A percentile compares a stretch with the other conserved stretches of the same genome.
Conservation (phyloP, 2,113 vertebrate species). For the Carassius auratus region DNA sequence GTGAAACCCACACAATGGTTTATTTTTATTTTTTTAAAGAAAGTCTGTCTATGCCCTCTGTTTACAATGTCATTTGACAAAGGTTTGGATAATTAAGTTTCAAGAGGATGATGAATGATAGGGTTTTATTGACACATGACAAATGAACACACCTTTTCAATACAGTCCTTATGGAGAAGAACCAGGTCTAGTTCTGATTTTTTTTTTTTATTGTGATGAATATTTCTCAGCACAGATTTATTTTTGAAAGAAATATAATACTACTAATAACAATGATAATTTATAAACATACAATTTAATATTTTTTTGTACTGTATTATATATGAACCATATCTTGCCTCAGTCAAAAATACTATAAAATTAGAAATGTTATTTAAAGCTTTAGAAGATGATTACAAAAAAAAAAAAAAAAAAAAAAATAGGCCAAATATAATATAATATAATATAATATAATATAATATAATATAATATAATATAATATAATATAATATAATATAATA, state of each 20-base stretch:
- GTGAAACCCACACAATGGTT: constrained; percentile 18
- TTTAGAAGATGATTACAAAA: no score
- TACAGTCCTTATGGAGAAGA: not conserved
- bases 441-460: no score
- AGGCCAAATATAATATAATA: no score
- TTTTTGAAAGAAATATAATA: not conserved
- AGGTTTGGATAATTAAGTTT: not conserved
- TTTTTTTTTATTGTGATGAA: not conserved
- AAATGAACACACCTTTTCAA: not conserved
- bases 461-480: no score
- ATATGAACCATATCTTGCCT: no score
- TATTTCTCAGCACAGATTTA: not conserved
- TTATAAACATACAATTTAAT: no score
- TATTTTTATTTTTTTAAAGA: not conserved
- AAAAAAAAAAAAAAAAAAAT: no score
- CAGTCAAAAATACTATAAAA: no score
- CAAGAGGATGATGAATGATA: not conserved
- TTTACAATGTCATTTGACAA: constrained; percentile 19
- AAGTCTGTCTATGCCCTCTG: not conserved
- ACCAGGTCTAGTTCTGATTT: not conserved
- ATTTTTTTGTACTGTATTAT: no score
- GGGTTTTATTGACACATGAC: not conserved
- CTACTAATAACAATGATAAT: no score
- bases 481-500: no score
- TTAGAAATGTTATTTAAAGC: no score